Evolutionary conservation across 2,113 vertebrate genomes (phyloP), one percentile per base, ranked within the genome.

Genomic region (Petaurus breviceps): DNA sequence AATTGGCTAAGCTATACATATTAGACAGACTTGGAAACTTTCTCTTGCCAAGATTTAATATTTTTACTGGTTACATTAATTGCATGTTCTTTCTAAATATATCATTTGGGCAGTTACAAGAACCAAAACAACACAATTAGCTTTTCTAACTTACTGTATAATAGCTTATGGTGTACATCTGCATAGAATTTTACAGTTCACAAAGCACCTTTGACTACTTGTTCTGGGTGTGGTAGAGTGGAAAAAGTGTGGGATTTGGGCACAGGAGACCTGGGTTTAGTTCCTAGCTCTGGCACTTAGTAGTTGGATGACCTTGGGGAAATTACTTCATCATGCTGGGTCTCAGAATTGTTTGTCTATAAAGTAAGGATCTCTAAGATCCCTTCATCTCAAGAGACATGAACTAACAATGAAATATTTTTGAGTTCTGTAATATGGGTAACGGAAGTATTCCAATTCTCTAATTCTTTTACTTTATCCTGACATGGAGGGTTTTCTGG

Each of bases 11-110:
- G 49, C 61, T 46, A 96, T 31, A 50, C 37, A 43, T 90, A 57
- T 90, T 91, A 94, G 37, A 53, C 61, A 53, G n/a, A 92, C 53
- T 94, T 51, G 94, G 89, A 51, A 61, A 31, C 26, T 92, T 37
- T 90, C 52, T 28, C 16, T 96, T 95, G 43, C 26, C 37, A 96
- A 96, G 28, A 68, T 93, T 68, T 96, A 84, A 52, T 53, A 49
- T 52, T 92, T 92, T 94, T 90, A 93, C 43, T 53, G 1, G 89
- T 51, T 93, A 94, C 92, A 92, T 91, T 93, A 8, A 95, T 31
- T 94, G 7, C 37, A n/a, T 8, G 14, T 7, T 93, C 25, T 84
- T 97, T 50, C 28, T 61, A 90, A 26, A 91, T 53, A 90, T 0
- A 89, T 14, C 28, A 92, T 93, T 61, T 91, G 89, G n/a, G 51